Percentiles rank a stretch among this genome's conserved stretches.
These are phyloP conservation scores for Choloepus hoffmanni DNA, from an alignment of 2,113 vertebrate genomes.

Conservation along the genomic window DNA sequence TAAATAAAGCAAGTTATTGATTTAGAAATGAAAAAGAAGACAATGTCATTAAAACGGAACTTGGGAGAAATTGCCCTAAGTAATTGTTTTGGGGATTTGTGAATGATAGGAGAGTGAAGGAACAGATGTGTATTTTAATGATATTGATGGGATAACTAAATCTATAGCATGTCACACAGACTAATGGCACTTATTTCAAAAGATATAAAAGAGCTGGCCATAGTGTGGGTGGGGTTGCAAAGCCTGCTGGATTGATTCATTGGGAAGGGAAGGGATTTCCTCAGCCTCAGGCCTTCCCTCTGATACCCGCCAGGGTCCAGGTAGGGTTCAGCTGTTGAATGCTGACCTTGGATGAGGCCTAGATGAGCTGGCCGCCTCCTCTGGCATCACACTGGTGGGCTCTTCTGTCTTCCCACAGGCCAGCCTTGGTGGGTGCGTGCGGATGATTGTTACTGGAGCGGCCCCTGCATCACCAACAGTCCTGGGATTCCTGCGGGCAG, in stretches of 20 bases:
- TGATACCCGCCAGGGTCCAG: background rate
- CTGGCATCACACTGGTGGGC: background rate
- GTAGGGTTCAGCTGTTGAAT: background rate
- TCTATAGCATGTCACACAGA: background rate
- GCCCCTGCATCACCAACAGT: slow-evolving; percentile 95
- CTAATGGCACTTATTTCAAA: background rate
- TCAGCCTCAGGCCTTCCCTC: background rate
- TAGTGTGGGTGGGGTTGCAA: background rate
- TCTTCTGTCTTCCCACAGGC: slow-evolving; percentile 85
- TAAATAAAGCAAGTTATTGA: slow-evolving; percentile 79
- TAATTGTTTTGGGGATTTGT: slow-evolving; percentile 66
- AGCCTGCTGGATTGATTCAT: background rate
- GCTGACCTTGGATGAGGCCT: background rate
- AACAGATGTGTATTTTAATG: slow-evolving; percentile 62
- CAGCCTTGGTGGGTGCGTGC: slow-evolving; percentile 93
- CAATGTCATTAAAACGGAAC: slow-evolving; percentile 57
- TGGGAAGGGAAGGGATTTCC: background rate
- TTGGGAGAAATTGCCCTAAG: slow-evolving; percentile 69
- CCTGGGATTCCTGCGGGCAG: slow-evolving; percentile 95
- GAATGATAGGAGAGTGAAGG: slow-evolving; percentile 39
- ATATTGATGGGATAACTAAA: background rate
- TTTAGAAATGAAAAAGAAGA: slow-evolving; percentile 38
- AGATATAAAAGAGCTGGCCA: background rate
- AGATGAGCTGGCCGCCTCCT: no score
- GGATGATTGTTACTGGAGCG: slow-evolving; percentile 98